phyloP scores from a whole-genome alignment of 2,797 vertebrate genomes.

The Lithobates pipiens region DNA sequence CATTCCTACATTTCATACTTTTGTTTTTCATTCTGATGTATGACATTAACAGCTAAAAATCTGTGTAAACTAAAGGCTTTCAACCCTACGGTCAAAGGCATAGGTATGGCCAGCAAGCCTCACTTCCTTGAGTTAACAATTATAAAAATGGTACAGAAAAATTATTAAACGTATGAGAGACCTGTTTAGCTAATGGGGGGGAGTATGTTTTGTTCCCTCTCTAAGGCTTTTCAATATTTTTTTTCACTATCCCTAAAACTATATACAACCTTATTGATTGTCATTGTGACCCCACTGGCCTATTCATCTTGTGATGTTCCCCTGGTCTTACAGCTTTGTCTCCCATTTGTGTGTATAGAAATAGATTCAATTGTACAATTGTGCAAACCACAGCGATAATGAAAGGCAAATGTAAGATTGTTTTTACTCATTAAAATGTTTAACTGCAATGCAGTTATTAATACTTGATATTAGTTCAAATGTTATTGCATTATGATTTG shows the following conservation, averaged over 20 bases:
- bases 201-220: constrained; percentile 10
- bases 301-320: constrained; percentile 1
- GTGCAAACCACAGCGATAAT: background rate
- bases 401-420: background rate
- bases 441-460: background rate
- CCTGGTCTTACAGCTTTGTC: background rate
- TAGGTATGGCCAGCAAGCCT: too few species aligned
- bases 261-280: constrained; percentile 23
- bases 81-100: background rate
- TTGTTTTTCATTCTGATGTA: background rate
- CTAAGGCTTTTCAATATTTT: background rate
- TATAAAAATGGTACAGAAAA: background rate
- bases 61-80: background rate
- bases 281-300: background rate
- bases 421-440: background rate
- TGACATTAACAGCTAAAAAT: background rate
- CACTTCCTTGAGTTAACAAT: too few species aligned
- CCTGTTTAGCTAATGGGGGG: background rate
- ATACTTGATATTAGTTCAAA: background rate
- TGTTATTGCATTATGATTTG: background rate
- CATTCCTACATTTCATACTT: too few species aligned
- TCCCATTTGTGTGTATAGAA: background rate
- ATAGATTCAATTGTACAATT: background rate
- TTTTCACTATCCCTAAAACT: constrained; percentile 7
- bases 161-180: background rate